Conservation (phyloP, 1,140 invertebrate species). For the Drosophila pseudoananassae region DNA sequence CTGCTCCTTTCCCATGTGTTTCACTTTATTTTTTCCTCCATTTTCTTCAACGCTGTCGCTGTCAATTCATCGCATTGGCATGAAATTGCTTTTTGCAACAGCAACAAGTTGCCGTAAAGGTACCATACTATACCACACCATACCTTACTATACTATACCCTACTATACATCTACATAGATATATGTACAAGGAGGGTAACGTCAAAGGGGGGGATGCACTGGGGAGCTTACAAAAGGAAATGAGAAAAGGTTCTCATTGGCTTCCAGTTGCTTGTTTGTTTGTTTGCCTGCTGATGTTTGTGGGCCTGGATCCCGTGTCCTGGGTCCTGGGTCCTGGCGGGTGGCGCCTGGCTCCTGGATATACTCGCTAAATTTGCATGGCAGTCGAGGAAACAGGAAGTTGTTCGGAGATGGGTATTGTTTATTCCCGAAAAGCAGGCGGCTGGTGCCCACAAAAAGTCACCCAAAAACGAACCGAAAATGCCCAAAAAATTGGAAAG, state of each 20-base stretch:
- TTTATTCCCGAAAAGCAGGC: slow-evolving; percentile 55
- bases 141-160: slow-evolving; percentile 3
- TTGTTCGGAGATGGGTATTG: slow-evolving; percentile 61
- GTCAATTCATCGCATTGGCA: slow-evolving; percentile 67
- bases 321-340: slow-evolving; percentile 2
- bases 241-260: slow-evolving; percentile 75
- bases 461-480: slow-evolving; percentile 43
- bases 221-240: slow-evolving; percentile 56
- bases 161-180: slow-evolving; percentile 10
- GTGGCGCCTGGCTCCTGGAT: slow-evolving; percentile 11
- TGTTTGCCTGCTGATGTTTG: slow-evolving; percentile 65
- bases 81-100: slow-evolving; percentile 75
- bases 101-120: slow-evolving; percentile 33
- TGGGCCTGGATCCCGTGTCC: slow-evolving; percentile 11
- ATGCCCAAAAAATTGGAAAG: slow-evolving; percentile 14
- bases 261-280: slow-evolving; percentile 62
- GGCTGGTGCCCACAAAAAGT: slow-evolving; percentile 32
- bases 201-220: neutral
- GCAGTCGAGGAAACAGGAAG: slow-evolving; percentile 68
- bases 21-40: neutral
- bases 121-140: neutral
- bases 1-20: slow-evolving; percentile 13
- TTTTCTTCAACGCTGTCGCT: slow-evolving; percentile 49
- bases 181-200: neutral
- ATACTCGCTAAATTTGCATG: slow-evolving; percentile 34